A percentile compares a stretch with the other conserved stretches of the same genome.
phyloP scores from a whole-genome alignment of 2,113 vertebrate genomes.

The Rhinolophus sinicus region DNA sequence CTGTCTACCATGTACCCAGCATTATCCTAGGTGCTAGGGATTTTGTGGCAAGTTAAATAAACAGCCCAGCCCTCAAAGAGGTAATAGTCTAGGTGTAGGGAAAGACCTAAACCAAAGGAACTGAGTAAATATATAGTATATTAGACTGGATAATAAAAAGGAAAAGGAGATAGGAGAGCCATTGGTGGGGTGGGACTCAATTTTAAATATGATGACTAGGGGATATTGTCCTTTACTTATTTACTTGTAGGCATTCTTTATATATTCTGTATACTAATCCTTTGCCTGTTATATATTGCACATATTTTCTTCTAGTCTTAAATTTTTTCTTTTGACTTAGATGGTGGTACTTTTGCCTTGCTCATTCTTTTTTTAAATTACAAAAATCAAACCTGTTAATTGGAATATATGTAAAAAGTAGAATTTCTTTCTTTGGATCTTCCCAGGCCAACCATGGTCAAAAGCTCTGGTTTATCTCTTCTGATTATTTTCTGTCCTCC shows the following conservation, averaged over 20 bases:
- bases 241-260: neutral
- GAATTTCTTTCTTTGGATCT: neutral
- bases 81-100: neutral
- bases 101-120: neutral
- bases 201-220: neutral
- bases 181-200: accelerated
- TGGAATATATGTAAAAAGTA: neutral
- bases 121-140: neutral
- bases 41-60: neutral
- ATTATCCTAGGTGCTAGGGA: neutral
- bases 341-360: neutral
- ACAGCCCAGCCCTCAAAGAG: neutral
- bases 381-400: neutral
- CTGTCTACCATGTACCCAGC: neutral
- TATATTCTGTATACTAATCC: neutral
- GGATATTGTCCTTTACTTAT: neutral
- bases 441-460: neutral
- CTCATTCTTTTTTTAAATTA: neutral
- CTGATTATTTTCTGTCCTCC: neutral
- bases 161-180: neutral
- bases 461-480: neutral
- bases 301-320: neutral
- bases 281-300: neutral
- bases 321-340: neutral
- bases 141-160: neutral